Conservation (phyloP, 1,140 invertebrate species). For the Brachionus paranguensis region DNA sequence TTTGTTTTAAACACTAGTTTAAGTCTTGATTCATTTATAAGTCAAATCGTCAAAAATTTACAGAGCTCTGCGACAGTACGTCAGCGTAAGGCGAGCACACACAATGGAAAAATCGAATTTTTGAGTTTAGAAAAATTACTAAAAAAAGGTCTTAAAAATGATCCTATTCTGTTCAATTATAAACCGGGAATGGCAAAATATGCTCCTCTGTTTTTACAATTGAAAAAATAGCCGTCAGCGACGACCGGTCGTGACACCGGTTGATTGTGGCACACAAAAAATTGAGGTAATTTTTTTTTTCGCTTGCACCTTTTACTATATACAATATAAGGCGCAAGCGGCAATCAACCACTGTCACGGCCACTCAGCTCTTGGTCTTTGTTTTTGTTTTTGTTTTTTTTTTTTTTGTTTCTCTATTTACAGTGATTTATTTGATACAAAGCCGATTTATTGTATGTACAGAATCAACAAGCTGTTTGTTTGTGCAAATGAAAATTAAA, state of each 20-base stretch:
- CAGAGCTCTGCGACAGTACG: neutral
- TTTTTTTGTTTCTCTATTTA: neutral
- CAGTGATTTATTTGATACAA: neutral
- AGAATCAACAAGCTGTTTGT: constrained; percentile 20
- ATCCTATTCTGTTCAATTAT: neutral
- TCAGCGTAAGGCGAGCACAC: neutral
- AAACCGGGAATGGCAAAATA: neutral
- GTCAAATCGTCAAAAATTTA: neutral
- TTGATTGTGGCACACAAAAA: neutral
- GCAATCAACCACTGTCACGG: neutral
- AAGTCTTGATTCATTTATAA: neutral
- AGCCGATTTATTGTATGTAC: neutral
- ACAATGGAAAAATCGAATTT: neutral
- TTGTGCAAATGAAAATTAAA: neutral
- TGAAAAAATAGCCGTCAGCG: neutral
- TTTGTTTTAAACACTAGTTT: neutral
- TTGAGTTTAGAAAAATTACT: constrained; percentile 1
- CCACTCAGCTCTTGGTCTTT: neutral
- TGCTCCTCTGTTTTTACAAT: neutral
- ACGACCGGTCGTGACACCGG: neutral
- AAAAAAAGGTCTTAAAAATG: neutral
- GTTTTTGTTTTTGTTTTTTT: too few relatives aligned
- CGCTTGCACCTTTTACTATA: neutral
- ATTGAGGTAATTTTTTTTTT: neutral
- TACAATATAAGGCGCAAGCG: neutral